Evolutionary conservation across 2,113 vertebrate genomes (phyloP).

Genomic region (Xyrauchen texanus): DNA sequence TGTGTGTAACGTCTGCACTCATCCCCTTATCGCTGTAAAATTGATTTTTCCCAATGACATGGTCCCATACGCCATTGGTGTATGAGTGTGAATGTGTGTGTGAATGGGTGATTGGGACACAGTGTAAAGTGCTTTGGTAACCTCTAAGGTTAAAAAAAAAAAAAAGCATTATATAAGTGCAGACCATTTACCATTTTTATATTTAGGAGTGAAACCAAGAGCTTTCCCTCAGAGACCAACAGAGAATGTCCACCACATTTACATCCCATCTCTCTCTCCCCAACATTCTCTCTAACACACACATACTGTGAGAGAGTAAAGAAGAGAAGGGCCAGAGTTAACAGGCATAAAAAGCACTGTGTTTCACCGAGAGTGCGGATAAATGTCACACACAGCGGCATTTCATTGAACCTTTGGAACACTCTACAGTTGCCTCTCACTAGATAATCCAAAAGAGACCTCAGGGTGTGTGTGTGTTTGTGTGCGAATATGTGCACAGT

Average conservation of each 20-base stretch:
- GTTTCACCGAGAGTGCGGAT: slow-evolving; percentile 33
- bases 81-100: too few relatives aligned
- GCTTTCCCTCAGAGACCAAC: slow-evolving; percentile 5
- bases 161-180: too few relatives aligned
- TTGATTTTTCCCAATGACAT: slow-evolving; percentile 53
- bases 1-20: slow-evolving; percentile 38
- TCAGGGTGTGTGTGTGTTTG: slow-evolving; percentile 4
- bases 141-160: too few relatives aligned
- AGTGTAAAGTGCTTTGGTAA: too few relatives aligned
- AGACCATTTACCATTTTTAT: too few relatives aligned
- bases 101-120: too few relatives aligned
- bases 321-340: slow-evolving; percentile 15
- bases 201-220: slow-evolving; percentile 44
- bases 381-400: slow-evolving; percentile 39
- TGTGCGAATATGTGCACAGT: neutral
- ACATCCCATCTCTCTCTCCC: neutral
- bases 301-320: neutral
- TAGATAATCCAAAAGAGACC: slow-evolving; percentile 39
- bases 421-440: slow-evolving; percentile 27
- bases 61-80: too few relatives aligned
- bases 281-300: neutral
- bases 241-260: slow-evolving; percentile 9
- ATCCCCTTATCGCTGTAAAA: slow-evolving; percentile 46
- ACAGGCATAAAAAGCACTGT: slow-evolving; percentile 34
- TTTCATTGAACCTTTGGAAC: slow-evolving; percentile 14